Evolutionary conservation across 2,797 vertebrate genomes (phyloP), one percentile per base, ranked within the genome.

Genomic region (Anguilla anguilla): DNA sequence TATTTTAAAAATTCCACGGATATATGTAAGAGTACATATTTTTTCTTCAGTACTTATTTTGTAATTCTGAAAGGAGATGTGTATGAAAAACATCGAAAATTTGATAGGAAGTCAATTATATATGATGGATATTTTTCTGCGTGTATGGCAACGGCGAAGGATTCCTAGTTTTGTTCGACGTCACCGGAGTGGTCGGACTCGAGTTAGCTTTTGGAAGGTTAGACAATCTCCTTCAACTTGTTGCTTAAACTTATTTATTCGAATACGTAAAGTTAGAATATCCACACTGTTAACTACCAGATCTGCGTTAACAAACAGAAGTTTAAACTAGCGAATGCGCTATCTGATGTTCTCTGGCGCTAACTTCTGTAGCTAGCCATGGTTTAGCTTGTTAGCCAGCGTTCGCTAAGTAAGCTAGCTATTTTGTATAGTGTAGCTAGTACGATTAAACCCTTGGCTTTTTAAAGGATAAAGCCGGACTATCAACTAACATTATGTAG

Each of bases 161-260:
- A n/a, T 3, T 2, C 31, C 6, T 28, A 13, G 31, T 35, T 74
- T 74, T 77, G 31, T 77, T 5, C 28, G 64, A 88, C 55, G 85
- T 86, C 25, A 35, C 31, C 17, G 51, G 2, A 3, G 43, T 69
- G 39, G 83, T 77, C 88, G 51, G 7, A 43, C 22, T 46, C 86
- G 7, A 55, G 82, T 83, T 25, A 84, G 55, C 28, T 53, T 46
- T 79, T 25, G 19, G 59, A 77, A 91, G 90, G 91, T 91, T 88
- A 84, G 90, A 88, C 67, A 7, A 25, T 28, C 2, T 49, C 13
- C 39, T 6, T 17, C 15, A 82, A 83, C 49, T 77, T 77, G 53
- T 83, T 53, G 82, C 82, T 83, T 53, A 11, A n/a, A 2, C 22
- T 19, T 15, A 17, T 81, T 22, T 55, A 15, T 51, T 83, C 25